phyloP scores from a whole-genome alignment of 2,797 vertebrate species.

The Notoglanidium macrostoma region DNA sequence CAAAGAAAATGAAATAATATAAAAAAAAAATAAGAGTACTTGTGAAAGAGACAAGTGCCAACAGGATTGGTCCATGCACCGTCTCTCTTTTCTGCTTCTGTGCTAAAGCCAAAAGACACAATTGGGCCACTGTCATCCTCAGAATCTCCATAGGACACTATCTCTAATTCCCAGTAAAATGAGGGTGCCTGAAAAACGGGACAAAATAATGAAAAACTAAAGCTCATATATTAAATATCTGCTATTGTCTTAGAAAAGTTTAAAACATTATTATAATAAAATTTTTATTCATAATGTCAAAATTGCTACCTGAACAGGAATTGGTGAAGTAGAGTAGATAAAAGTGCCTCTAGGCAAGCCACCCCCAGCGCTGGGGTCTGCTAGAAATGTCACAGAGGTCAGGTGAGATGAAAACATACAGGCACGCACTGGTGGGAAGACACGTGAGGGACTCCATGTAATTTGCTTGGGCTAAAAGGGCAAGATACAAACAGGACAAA shows the following conservation, averaged over 20 bases:
- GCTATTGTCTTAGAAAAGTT: background rate
- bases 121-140: constrained; percentile 98
- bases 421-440: constrained; percentile 94
- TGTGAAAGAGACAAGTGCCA: constrained; percentile 97
- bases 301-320: constrained; percentile 87
- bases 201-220: background rate
- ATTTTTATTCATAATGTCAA: background rate
- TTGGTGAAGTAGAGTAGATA: constrained; percentile 93
- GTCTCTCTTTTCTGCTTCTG: constrained; percentile 95
- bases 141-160: constrained; percentile 97
- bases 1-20: constrained; percentile 39
- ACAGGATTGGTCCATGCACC: constrained; percentile 99
- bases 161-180: constrained; percentile 99
- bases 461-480: constrained; percentile 90
- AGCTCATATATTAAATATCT: background rate
- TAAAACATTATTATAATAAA: background rate
- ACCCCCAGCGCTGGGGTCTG: constrained; percentile 95
- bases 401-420: constrained; percentile 97
- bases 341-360: constrained; percentile 95
- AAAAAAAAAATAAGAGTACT: constrained; percentile 77
- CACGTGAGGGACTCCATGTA: constrained; percentile 93
- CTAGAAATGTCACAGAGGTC: constrained; percentile 94
- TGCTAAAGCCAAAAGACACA: constrained; percentile 97
- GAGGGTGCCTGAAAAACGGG: constrained; percentile 84
- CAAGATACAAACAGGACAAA: constrained; percentile 13